phyloP scores from a whole-genome alignment of 2,113 vertebrate species.

The Sterna hirundo region DNA sequence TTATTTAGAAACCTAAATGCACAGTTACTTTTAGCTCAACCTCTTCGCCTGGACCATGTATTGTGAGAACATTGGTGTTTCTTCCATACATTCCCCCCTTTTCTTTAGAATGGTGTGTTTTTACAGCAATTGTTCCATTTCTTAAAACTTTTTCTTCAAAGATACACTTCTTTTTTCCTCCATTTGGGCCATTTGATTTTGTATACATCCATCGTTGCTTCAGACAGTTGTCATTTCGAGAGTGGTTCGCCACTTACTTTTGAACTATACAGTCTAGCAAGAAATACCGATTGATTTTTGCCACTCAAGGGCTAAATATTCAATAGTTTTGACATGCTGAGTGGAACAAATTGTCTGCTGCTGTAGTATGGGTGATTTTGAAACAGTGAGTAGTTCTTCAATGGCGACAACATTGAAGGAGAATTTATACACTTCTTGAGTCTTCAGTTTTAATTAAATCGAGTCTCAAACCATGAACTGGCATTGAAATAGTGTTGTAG shows the following conservation, averaged over 20 bases:
- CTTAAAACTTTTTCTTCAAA: not conserved
- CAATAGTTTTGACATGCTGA: not conserved
- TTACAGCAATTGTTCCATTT: not conserved
- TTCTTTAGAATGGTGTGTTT: not conserved
- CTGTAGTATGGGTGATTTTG: not conserved
- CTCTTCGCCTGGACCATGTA: accelerated
- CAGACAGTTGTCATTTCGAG: not conserved
- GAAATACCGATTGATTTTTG: not conserved
- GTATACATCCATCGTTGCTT: not conserved
- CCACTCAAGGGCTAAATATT: not conserved
- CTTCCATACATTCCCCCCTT: not conserved
- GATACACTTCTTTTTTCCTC: not conserved
- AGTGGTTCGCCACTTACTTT: not conserved
- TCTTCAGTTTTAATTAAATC: not conserved
- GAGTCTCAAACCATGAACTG: not conserved
- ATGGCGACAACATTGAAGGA: not conserved
- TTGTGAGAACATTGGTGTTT: not conserved
- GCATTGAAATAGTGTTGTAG: not conserved
- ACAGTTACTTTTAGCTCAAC: not conserved
- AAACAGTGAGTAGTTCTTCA: not conserved
- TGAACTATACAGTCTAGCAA: not conserved
- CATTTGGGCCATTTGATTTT: not conserved
- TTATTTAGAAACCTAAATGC: not conserved
- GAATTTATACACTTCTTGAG: not conserved
- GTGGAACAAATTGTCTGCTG: not conserved